Percentiles rank a stretch among this genome's conserved stretches.
Conservation (phyloP, 2,797 vertebrate genomes). For the Semaprochilodus insignis region DNA sequence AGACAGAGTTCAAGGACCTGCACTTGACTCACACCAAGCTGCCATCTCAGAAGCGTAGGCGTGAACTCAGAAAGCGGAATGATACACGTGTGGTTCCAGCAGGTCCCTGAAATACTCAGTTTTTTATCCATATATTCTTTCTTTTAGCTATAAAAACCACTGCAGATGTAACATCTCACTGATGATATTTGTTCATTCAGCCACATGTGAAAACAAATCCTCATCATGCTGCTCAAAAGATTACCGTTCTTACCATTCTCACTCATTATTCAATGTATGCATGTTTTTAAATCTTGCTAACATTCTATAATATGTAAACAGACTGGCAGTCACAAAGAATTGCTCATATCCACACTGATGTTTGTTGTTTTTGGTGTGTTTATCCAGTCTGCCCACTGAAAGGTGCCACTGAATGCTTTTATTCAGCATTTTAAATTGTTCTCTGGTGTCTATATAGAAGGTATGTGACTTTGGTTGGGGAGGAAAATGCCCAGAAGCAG, state of each 20-base stretch:
- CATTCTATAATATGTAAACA: too few relatives aligned
- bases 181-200: not conserved
- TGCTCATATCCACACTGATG: too few relatives aligned
- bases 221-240: not conserved
- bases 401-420: too few relatives aligned
- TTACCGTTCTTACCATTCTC: not conserved
- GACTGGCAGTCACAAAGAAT: too few relatives aligned
- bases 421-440: too few relatives aligned
- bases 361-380: too few relatives aligned
- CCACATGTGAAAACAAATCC: not conserved
- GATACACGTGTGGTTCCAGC: too few relatives aligned
- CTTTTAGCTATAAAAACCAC: not conserved
- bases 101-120: too few relatives aligned
- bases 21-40: constrained; percentile 18
- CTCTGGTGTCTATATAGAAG: too few relatives aligned
- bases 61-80: not conserved
- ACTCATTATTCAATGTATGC: not conserved
- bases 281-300: not conserved
- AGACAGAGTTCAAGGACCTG: not conserved
- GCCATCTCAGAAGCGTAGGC: constrained; percentile 2
- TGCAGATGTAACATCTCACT: not conserved
- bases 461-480: too few relatives aligned
- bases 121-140: not conserved
- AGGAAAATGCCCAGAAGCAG: too few relatives aligned
- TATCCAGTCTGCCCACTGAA: too few relatives aligned